Base-by-base conservation (phyloP, 2,113 vertebrate genomes). In the Noctilio leporinus region DNA sequence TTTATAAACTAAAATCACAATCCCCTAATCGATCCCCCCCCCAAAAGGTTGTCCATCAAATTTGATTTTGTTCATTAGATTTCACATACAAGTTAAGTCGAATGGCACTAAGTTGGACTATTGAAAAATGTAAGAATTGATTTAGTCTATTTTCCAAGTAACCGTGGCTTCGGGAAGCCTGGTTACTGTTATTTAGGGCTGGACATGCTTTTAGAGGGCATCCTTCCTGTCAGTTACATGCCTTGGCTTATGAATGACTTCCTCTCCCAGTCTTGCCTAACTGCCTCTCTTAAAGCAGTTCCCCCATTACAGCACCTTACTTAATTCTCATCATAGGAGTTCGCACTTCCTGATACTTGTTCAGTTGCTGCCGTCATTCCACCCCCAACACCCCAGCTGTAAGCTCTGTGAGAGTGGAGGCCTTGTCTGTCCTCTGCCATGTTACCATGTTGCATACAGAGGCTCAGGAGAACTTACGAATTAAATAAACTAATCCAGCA, bases 201-300 rank as follows among this genome's bases (percentile, higher is more conserved):
- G n/a, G n/a, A n/a, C n/a, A n/a, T n/a, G n/a, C n/a, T n/a, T n/a
- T n/a, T n/a, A n/a, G n/a, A n/a, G n/a, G n/a, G n/a, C n/a, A n/a
- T 59, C 49, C 86, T 88, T 76, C 45, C 59, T 15, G 67, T 51
- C 28, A 49, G 4, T 33, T 62, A 7, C 1, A 11, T 22, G 43
- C 77, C 33, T 43, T 78, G 45, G 51, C 16, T 89, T 65, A 64
- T 62, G 20, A 94, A 78, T 86, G 64, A 94, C 91, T 95, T 96
- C 95, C 95, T 84, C 95, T 87, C 57, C 16, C 70, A 53, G 9
- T 70, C 62, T 95, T 95, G 89, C 89, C 73, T 89, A 81, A 92
- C 14, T 24, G 43, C 55, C 35, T 38, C 62, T 73, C 12, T 86
- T 38, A 35, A 51, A n/a, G 35, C n/a, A 40, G 35, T 51, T 89